phyloP scores from a whole-genome alignment of 2,797 vertebrate genomes.

The Argya squamiceps region DNA sequence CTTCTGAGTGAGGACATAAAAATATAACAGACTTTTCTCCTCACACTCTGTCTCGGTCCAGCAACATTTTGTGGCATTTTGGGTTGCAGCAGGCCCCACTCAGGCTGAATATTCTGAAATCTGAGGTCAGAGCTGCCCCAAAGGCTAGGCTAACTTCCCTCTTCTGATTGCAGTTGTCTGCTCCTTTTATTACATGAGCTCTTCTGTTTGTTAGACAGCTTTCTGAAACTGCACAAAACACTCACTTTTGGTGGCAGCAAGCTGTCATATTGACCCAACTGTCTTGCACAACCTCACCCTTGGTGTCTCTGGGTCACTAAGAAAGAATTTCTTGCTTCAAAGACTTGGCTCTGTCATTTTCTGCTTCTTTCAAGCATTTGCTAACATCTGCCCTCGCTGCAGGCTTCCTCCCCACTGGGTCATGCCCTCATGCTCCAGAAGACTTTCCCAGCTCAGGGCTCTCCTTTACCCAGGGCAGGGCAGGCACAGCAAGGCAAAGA shows the following conservation, averaged over 20 bases:
- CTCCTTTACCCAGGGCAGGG: not conserved
- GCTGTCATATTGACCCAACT: not conserved
- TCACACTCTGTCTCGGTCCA: not conserved
- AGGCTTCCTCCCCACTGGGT: not conserved
- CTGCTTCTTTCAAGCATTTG: not conserved
- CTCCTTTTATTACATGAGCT: not conserved
- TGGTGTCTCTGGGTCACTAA: not conserved
- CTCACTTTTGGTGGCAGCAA: not conserved
- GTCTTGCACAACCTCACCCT: slow-evolving; percentile 34
- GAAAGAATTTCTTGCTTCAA: slow-evolving; percentile 17
- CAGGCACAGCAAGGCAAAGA: not conserved
- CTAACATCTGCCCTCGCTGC: not conserved
- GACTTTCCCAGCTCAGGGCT: not conserved
- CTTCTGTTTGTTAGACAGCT: not conserved
- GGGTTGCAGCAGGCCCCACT: not conserved
- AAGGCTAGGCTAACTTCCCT: slow-evolving; percentile 15
- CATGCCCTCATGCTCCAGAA: not conserved
- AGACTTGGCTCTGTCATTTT: not conserved
- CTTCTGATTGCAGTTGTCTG: not conserved
- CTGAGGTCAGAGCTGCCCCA: not conserved
- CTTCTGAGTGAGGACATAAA: not conserved
- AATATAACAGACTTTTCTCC: not conserved
- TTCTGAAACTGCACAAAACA: slow-evolving; percentile 2
- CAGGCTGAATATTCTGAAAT: slow-evolving; percentile 14
- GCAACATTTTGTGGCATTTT: not conserved